phyloP scores from a whole-genome alignment of 2,113 vertebrate species.

The Gnathonemus longibarbis region DNA sequence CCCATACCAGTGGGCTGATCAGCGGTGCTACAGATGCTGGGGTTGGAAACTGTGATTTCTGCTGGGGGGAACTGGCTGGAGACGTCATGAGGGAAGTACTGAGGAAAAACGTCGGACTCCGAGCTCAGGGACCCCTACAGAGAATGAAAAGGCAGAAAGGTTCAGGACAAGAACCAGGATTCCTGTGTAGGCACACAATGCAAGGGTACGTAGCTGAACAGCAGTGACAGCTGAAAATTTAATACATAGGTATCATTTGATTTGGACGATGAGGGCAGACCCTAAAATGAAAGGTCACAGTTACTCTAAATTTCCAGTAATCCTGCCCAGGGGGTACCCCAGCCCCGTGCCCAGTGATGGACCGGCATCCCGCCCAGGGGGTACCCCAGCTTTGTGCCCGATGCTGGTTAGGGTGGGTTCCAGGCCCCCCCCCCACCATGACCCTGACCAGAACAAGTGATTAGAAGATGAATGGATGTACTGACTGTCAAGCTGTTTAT shows the following conservation, averaged over 20 bases:
- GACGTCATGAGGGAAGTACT: conserved; percentile 70
- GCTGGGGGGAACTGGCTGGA: conserved; percentile 52
- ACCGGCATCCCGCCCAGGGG: too few species aligned
- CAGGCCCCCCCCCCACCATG: neutral
- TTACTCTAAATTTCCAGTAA: neutral
- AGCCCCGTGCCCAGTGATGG: neutral
- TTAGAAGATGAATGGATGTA: neutral
- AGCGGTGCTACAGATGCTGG: neutral
- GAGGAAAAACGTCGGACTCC: conserved; percentile 67
- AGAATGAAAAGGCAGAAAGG: neutral
- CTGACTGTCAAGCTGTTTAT: neutral
- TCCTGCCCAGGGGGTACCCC: neutral
- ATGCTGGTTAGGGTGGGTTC: neutral
- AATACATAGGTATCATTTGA: neutral
- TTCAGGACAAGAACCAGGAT: neutral
- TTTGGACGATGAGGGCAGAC: neutral
- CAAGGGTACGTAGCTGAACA: neutral
- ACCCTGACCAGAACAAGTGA: neutral
- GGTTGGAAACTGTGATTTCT: neutral
- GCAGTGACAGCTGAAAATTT: neutral
- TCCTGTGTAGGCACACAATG: neutral
- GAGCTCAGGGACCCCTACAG: conserved; percentile 79
- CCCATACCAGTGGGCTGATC: neutral
- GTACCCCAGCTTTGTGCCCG: neutral
- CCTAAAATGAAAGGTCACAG: neutral